Evolutionary conservation across 1,140 invertebrate species (phyloP).

Genomic region (Propsilocerus akamusi): DNA sequence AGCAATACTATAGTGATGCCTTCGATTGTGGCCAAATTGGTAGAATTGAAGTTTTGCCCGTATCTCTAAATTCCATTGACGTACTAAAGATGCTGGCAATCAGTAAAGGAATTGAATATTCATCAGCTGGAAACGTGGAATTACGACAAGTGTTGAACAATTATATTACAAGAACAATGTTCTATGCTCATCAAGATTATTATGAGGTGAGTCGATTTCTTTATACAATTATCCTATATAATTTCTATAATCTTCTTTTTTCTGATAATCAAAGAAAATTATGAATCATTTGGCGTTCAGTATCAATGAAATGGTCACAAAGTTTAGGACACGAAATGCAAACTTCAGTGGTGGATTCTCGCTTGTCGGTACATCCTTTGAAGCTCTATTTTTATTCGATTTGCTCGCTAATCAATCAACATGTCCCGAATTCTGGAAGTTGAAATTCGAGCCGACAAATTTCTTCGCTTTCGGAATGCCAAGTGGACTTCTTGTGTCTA

Average conservation of each 20-base stretch:
- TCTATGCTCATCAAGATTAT: neutral
- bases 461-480: neutral
- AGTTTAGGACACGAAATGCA: neutral
- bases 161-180: neutral
- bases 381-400: neutral
- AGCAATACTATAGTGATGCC: neutral
- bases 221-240: neutral
- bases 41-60: neutral
- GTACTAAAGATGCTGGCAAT: neutral
- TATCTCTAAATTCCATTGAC: neutral
- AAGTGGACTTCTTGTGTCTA: neutral
- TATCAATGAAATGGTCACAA: neutral
- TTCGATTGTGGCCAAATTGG: neutral
- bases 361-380: neutral
- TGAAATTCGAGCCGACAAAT: neutral
- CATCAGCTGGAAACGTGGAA: neutral
- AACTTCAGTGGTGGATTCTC: neutral
- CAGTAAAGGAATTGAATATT: neutral
- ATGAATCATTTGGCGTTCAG: conserved; percentile 2
- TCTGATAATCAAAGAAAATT: neutral
- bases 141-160: neutral
- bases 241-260: neutral
- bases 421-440: neutral
- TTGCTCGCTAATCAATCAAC: neutral
- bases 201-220: neutral